Percentiles rank a stretch among this genome's conserved stretches.
Evolutionary conservation across 2,797 vertebrate genomes (phyloP).

Genomic region (Molossus alvarezi): DNA sequence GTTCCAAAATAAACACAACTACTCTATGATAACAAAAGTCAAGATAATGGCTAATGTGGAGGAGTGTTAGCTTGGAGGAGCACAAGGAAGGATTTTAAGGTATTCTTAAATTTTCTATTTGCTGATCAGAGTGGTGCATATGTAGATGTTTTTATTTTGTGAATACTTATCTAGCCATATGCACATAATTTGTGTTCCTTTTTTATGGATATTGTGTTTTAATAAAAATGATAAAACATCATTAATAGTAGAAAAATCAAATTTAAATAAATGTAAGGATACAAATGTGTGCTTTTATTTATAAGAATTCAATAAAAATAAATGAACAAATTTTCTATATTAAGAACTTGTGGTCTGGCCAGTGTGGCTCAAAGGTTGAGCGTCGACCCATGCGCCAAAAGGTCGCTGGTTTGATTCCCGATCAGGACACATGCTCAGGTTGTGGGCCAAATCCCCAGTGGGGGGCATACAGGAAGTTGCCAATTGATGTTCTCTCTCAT

Average conservation of each 20-base stretch:
- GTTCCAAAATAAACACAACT: background rate
- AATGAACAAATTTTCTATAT: background rate
- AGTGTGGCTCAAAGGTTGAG: too few species aligned
- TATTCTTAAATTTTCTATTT: background rate
- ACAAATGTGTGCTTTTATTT: background rate
- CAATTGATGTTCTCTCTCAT: too few species aligned
- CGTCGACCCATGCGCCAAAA: too few species aligned
- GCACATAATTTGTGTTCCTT: background rate
- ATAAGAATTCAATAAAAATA: constrained; percentile 1
- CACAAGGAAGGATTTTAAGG: background rate
- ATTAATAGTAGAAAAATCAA: background rate
- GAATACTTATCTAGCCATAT: background rate
- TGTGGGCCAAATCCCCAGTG: too few species aligned
- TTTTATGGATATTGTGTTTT: background rate
- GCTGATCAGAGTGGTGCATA: background rate
- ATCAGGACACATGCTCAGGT: too few species aligned
- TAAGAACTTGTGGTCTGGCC: background rate
- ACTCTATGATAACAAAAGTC: background rate
- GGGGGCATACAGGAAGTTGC: too few species aligned
- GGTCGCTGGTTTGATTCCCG: too few species aligned
- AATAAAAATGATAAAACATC: background rate
- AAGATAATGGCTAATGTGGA: background rate
- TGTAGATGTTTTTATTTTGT: background rate
- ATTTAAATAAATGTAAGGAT: background rate
- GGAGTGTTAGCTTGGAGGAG: background rate